phyloP scores from a whole-genome alignment of 2,113 vertebrate genomes.

The Pterophyllum scalare region DNA sequence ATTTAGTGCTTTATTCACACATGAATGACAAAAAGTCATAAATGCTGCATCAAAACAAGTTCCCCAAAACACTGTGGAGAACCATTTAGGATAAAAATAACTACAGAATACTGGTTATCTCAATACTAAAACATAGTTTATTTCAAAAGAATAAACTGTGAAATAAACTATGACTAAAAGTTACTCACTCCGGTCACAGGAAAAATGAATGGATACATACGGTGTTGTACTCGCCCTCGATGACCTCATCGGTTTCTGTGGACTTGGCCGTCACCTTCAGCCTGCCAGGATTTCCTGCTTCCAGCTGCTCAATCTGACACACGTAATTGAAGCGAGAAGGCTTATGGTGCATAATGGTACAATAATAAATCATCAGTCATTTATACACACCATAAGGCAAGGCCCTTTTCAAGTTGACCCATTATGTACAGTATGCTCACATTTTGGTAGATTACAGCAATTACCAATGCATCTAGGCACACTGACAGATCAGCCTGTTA shows the following conservation, averaged over 20 bases:
- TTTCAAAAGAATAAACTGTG: background rate
- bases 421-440: background rate
- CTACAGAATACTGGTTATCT: background rate
- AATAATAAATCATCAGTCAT: background rate
- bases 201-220: constrained; percentile 74
- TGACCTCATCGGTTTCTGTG: constrained; percentile 82
- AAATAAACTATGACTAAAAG: rapidly evolving
- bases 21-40: background rate
- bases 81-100: rapidly evolving
- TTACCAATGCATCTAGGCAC: background rate
- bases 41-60: no score
- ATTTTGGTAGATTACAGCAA: background rate
- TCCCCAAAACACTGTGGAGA: background rate
- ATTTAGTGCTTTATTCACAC: background rate
- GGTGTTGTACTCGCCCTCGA: constrained; percentile 92
- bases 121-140: background rate
- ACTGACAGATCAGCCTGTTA: rapidly evolving
- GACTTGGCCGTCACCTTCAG: constrained; percentile 91
- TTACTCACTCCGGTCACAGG: background rate
- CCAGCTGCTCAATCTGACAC: constrained; percentile 88
- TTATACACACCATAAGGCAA: background rate
- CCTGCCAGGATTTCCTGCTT: constrained; percentile 89
- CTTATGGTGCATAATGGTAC: no score
- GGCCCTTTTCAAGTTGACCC: background rate
- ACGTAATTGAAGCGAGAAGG: background rate